Percentiles rank a stretch among this genome's conserved stretches.
Conservation (phyloP, 2,888 invertebrate species). For the Sesamia inferens region DNA sequence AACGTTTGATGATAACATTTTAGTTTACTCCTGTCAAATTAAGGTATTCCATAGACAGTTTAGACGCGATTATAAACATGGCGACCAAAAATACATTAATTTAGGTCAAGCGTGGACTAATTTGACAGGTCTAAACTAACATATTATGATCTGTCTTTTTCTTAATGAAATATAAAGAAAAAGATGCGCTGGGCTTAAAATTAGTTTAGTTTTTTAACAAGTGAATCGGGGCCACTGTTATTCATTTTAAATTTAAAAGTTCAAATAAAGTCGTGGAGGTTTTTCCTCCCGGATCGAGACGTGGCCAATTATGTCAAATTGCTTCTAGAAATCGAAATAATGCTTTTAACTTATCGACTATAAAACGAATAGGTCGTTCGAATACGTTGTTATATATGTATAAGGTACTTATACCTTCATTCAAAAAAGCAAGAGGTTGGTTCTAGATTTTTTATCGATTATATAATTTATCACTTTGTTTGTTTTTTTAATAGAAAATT, state of each 20-base stretch:
- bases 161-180: no score
- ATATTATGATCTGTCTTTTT: no score
- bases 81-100: no score
- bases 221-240: no score
- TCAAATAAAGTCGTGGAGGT: background rate
- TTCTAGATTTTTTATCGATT: background rate
- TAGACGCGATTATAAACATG: no score
- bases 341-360: background rate
- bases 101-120: background rate
- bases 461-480: background rate
- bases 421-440: background rate
- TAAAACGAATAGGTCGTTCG: background rate
- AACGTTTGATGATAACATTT: no score
- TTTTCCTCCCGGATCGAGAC: background rate
- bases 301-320: constrained; percentile 12
- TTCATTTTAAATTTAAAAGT: no score
- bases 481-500: background rate
- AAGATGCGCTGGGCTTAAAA: no score
- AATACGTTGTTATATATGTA: background rate
- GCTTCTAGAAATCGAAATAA: constrained; percentile 6
- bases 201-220: no score
- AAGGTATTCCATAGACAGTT: no score
- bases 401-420: background rate
- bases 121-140: no score
- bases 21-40: no score